A percentile compares a stretch with the other conserved stretches of the same genome.
These are phyloP conservation scores for Nemurella pictetii DNA, from an alignment of 2,888 invertebrate genomes.

Conservation along the genomic window DNA sequence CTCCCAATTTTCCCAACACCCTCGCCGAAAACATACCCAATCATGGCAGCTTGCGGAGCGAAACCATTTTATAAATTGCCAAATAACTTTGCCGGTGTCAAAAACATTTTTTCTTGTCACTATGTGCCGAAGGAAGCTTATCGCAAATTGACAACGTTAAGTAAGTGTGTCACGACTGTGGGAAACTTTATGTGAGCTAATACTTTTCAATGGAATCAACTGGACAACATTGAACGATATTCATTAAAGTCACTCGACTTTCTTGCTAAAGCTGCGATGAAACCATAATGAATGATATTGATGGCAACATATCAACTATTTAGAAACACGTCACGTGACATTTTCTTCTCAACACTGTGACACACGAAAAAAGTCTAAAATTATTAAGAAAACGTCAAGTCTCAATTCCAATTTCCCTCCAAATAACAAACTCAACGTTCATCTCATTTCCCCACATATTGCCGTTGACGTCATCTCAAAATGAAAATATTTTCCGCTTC, in stretches of 20 bases:
- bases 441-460: neutral
- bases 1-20: neutral
- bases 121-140: neutral
- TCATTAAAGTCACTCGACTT: neutral
- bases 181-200: neutral
- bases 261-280: neutral
- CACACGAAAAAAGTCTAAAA: neutral
- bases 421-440: neutral
- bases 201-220: neutral
- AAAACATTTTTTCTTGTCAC: neutral
- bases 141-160: constrained; percentile 3
- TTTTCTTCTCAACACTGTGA: no score
- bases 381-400: neutral
- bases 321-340: neutral
- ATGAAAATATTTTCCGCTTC: neutral
- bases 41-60: neutral
- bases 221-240: neutral
- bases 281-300: neutral
- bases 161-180: neutral
- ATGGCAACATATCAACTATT: neutral
- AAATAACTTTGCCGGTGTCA: neutral
- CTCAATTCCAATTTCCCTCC: neutral
- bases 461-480: neutral
- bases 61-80: constrained; percentile 5
- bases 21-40: constrained; percentile 7